These are phyloP conservation scores for Idaea straminata DNA, from an alignment of 2,888 invertebrate genomes.

Conservation along the genomic window DNA sequence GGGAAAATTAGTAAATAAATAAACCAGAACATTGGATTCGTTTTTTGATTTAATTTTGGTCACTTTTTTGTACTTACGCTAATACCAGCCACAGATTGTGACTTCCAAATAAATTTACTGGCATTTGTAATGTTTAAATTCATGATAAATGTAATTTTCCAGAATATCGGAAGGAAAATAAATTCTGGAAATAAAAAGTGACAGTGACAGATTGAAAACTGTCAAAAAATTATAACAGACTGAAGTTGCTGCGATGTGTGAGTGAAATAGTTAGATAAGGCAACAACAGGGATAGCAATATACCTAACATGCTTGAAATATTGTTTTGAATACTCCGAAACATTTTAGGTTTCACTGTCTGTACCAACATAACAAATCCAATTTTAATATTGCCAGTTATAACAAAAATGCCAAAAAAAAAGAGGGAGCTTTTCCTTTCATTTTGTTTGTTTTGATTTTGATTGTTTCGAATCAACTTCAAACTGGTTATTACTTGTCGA, in stretches of 20 bases:
- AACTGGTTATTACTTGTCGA: neutral
- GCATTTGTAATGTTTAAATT: constrained; percentile 55
- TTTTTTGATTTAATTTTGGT: neutral
- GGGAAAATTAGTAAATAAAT: constrained; percentile 26
- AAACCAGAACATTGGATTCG: neutral
- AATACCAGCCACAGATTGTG: constrained; percentile 57
- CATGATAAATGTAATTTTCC: constrained; percentile 37
- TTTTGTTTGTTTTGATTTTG: neutral
- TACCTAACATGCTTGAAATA: neutral
- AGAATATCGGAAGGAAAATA: neutral
- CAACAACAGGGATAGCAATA: neutral
- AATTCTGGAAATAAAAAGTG: neutral
- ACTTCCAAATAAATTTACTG: constrained; percentile 63
- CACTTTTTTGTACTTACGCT: constrained; percentile 44
- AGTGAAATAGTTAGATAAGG: neutral
- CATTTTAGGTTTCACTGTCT: neutral
- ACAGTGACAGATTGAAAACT: neutral
- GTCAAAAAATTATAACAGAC: neutral
- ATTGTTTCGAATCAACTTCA: neutral
- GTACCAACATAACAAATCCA: neutral
- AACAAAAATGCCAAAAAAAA: neutral
- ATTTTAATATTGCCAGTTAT: neutral
- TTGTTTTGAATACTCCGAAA: neutral
- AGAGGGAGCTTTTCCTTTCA: neutral
- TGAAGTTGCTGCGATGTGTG: neutral